Conservation (phyloP, 2,797 vertebrate species). For the Pyrrhura leucotis region DNA sequence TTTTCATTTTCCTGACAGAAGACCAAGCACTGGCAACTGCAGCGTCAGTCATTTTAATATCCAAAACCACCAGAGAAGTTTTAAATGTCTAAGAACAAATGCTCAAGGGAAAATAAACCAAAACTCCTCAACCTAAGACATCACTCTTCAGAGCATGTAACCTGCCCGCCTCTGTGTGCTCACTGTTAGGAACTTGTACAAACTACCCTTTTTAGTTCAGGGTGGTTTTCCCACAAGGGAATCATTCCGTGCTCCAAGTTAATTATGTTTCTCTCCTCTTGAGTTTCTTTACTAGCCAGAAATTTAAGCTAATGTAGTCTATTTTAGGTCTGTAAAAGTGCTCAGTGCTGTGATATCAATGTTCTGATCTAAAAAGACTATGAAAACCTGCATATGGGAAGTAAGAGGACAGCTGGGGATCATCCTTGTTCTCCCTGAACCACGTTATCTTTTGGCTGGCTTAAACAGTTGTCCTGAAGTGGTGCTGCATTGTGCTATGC, state of each 20-base stretch:
- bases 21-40: not conserved
- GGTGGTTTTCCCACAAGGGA: constrained; percentile 1
- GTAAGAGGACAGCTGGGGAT: not conserved
- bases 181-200: not conserved
- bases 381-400: not conserved
- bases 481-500: not conserved
- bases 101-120: not conserved
- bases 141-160: not conserved
- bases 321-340: constrained; percentile 3
- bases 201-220: not conserved
- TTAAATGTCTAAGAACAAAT: not conserved
- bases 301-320: constrained; percentile 35
- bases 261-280: constrained; percentile 39
- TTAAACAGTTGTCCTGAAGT: not conserved
- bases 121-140: not conserved
- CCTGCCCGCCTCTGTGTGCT: not conserved
- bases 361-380: not conserved
- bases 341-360: not conserved
- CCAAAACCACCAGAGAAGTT: not conserved
- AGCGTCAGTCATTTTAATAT: not conserved
- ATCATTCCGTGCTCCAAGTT: not conserved
- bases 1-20: not conserved
- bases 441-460: not conserved
- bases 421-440: not conserved
- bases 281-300: constrained; percentile 27